Evolutionary conservation across 2,888 invertebrate genomes (phyloP), one percentile per base, ranked within the genome.

Genomic region (Macrosiphum euphorbiae): DNA sequence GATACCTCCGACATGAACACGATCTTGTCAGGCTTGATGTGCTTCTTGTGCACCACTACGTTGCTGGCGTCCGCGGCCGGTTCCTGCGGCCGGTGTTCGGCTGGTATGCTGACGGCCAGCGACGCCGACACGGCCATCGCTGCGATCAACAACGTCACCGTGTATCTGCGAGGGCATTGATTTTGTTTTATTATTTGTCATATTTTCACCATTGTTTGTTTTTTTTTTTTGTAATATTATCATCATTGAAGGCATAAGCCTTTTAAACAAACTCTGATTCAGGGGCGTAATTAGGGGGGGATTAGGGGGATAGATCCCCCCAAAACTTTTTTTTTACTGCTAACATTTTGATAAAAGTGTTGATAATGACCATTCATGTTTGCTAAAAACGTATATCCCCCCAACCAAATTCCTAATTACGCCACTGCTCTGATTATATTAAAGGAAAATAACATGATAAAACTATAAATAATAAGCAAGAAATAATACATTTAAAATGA

Each of bases 81-180:
- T 44, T 92, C 88, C 28, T 67, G 52, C 28, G 86, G 20, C 2
- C 87, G 67, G 28, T 55, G 41, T 67, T 78, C 28, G 47, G 41
- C 8, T 20, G 58, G 67, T 28, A 88, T 41, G 52, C 67, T 87
- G 50, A 50, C 88, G 50, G 88, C 88, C 52, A 92, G 8, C 41
- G 92, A 88, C 20, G 44, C 50, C 24, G 92, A 88, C 10, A 52
- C 88, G 41, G 92, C 78, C 67, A 92, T 8, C 1, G 78, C 55
- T 5, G 50, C 61, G 52, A 92, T 24, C 5, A 92, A 24, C 28
- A 88, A 78, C 35, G 78, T 24, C 20, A 8, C 41, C 5, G 52
- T 5, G 92, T 10, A 88, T 55, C 92, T 92, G 52, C 24, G 24
- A 28, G 91, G 35, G 35, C 67, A 35, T 35, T 78, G n/a, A n/a